Evolutionary conservation across 2,888 invertebrate genomes (phyloP), one percentile per base, ranked within the genome.

Genomic region (Melolontha melolontha): DNA sequence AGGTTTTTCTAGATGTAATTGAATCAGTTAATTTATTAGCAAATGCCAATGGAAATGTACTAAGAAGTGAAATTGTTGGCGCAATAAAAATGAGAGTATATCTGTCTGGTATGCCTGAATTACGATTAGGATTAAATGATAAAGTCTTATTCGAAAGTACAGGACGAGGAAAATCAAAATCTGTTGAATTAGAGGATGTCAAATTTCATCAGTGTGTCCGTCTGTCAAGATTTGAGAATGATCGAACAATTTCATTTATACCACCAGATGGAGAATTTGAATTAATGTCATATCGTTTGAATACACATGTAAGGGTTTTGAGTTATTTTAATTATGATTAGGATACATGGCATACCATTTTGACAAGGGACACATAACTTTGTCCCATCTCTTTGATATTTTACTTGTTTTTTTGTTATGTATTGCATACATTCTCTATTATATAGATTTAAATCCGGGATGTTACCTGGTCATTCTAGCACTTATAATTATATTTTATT

Each of bases 261-360:
- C 98, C 98, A 66, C 98, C 98, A 0, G 98, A 98, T 86, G 98
- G 98, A 14, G 98, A 98, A 82, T 98, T 99, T 85, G 98, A 99
- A 82, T 85, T 99, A 68, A 99, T 99, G 98, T 97, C 97, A 0
- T 98, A 98, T 82, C 89, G 98, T 64, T 85, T 98, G 40, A 98
- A 96, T 82, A 98, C 98, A 12, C 97, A 97, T 83, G 97, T 80
- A 75, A 76, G 75, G 68, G 2, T n/a, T 41, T 40, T 2, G 8
- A 17, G 0, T 14, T 42, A n/a, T 44, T 59, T n/a, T 27, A 39
- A 12, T 11, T 54, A 22, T 22, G 22, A 4, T 22, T 4, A 22
- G 4, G 22, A 22, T 22, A 22, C 4, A 22, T 22, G n/a, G n/a
- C n/a, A n/a, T n/a, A n/a, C n/a, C n/a, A n/a, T n/a, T n/a, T n/a